Evolutionary conservation across 2,888 invertebrate genomes (phyloP), one percentile per base, ranked within the genome.

Genomic region (Sinotaia quadrata): DNA sequence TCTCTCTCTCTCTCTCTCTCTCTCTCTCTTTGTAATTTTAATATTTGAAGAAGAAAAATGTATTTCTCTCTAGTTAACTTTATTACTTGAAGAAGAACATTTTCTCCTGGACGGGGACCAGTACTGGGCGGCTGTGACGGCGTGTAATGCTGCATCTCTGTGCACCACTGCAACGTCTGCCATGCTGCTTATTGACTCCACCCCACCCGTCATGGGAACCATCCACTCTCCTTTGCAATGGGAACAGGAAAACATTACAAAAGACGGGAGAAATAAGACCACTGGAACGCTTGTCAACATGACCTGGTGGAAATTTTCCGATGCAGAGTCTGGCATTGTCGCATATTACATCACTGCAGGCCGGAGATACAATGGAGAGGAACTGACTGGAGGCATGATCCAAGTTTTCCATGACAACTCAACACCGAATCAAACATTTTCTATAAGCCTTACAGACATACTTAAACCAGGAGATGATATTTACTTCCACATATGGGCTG

Each of bases 191-290:
- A 71, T 81, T 31, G 79, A 81, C 68, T 75, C 76, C 12, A 71
- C 77, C 5, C 78, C 81, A 0, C 81, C 81, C 10, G 74, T 75
- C 34, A 15, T 75, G 2, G 79, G 75, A 15, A 65, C 56, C 1
- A 56, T 65, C 47, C 37, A 24, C 18, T 47, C 56, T 2, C 47
- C 65, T 21, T 15, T 57, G 2, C 5, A 1, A 3, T 65, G 56
- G 56, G n/a, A n/a, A n/a, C n/a, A n/a, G n/a, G 44, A 2, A 7
- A 34, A 18, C 12, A n/a, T 31, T 18, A n/a, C n/a, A n/a, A n/a
- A n/a, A n/a, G n/a, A n/a, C n/a, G n/a, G n/a, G n/a, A n/a, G n/a
- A n/a, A n/a, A n/a, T n/a, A n/a, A n/a, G n/a, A n/a, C n/a, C n/a
- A n/a, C n/a, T n/a, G n/a, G n/a, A n/a, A 44, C 34, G 1, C 18